phyloP scores from a whole-genome alignment of 2,888 invertebrate genomes.

The Agrotis clavis region DNA sequence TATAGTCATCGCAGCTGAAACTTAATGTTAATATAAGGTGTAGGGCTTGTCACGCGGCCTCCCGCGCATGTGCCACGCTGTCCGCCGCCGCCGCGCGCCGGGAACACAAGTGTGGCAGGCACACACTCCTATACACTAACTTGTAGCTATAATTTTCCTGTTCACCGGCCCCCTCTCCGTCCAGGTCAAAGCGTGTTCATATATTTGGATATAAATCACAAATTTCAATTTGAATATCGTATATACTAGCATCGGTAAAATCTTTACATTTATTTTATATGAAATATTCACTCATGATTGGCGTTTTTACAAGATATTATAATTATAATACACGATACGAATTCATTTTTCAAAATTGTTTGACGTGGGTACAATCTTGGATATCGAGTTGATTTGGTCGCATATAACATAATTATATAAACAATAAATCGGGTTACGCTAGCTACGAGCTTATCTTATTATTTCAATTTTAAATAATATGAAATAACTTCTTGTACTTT shows the following conservation, averaged over 20 bases:
- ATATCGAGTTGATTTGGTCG: constrained; percentile 32
- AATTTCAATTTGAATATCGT: constrained; percentile 73
- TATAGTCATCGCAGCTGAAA: constrained; percentile 59
- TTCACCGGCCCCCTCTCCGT: constrained; percentile 87
- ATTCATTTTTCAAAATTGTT: constrained; percentile 19
- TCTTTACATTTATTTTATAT: constrained; percentile 66
- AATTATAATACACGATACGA: constrained; percentile 30
- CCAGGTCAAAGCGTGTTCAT: constrained; percentile 88
- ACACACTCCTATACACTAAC: constrained; percentile 43
- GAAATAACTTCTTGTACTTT: constrained; percentile 72
- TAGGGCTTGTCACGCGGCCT: constrained; percentile 60
- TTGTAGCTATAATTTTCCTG: constrained; percentile 68
- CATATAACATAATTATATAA: constrained; percentile 25
- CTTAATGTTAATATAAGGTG: constrained; percentile 44
- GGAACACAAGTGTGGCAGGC: constrained; percentile 51
- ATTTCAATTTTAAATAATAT: constrained; percentile 75
- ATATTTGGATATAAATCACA: constrained; percentile 76
- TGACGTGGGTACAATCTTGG: constrained; percentile 10
- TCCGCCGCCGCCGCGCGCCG: constrained; percentile 2
- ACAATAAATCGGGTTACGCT: constrained; percentile 66
- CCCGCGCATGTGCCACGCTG: constrained; percentile 14
- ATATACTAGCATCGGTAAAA: constrained; percentile 74
- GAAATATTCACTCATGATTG: constrained; percentile 48
- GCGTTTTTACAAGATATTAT: constrained; percentile 52
- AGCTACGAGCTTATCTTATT: constrained; percentile 82